Conservation (phyloP, 2,888 invertebrate species). For the Acronicta leporina region DNA sequence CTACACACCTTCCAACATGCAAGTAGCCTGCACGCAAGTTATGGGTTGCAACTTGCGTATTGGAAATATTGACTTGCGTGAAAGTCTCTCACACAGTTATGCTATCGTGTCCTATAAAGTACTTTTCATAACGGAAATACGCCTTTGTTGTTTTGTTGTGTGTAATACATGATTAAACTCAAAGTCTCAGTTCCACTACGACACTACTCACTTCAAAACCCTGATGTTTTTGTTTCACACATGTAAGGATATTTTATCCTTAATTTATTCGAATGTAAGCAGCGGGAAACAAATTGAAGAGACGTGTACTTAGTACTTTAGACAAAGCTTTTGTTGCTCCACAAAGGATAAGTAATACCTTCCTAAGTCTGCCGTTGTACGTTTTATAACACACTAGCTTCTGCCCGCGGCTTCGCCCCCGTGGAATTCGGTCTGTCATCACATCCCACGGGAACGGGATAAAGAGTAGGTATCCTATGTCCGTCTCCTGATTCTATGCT, state of each 20-base stretch:
- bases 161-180: too few species aligned
- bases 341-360: too few species aligned
- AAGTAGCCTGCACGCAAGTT: background rate
- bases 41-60: background rate
- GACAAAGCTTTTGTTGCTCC: too few species aligned
- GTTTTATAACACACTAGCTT: too few species aligned
- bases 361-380: too few species aligned
- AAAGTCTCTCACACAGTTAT: background rate
- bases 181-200: conserved; percentile 2
- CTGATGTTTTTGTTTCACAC: conserved; percentile 2
- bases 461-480: too few species aligned
- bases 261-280: background rate
- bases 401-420: too few species aligned
- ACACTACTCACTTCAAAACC: conserved; percentile 16
- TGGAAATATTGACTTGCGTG: background rate
- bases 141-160: background rate
- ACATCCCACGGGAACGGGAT: too few species aligned
- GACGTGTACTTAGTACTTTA: background rate
- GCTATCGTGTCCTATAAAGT: background rate
- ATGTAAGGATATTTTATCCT: background rate
- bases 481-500: too few species aligned
- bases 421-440: too few species aligned
- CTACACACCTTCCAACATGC: too few species aligned
- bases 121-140: background rate
- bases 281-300: conserved; percentile 8